Evolutionary conservation across 2,113 vertebrate species (phyloP), one percentile per base, ranked within the genome.

Genomic region (Lagopus leucura): DNA sequence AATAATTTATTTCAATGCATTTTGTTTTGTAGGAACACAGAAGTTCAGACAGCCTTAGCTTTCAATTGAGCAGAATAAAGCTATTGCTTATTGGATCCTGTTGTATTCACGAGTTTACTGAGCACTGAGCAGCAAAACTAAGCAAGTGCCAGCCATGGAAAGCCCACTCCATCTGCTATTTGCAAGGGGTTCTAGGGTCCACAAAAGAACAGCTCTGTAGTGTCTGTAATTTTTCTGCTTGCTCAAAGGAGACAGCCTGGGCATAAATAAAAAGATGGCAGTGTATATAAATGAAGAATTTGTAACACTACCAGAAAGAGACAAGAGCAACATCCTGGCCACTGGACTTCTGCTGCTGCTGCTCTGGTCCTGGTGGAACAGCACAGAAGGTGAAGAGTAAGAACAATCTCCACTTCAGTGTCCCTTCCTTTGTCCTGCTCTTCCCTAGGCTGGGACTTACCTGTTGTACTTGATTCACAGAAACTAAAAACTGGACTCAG

Each of bases 1-100:
- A 38, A 34, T 0, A 8, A 32, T 15, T 55, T 63, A 69, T 63
- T 27, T n/a, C 36, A 32, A 3, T 36, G 3, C 2, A 17, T 80
- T 75, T 82, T 1, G 13, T 52, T 92, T 42, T 47, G 8, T 27
- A 83, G 75, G 7, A 77, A 80, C 12, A 65, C 9, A 57, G 1
- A 54, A 36, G 36, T 67, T 86, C 30, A 63, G 60, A n/a, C 10
- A 77, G 42, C 4, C 3, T 54, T 42, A 58, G 16, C 6, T 57
- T 78, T 6, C 18, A 88, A 24, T 8, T 30, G 28, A 79, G 32
- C 15, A 66, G 6, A 77, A 77, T 28, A 48, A 65, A 71, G 18
- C 3, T 0, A 0, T 9, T 77, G n/a, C 21, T 75, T 61, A 24
- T 19, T 52, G 28, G 42, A 20, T 19, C 6, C 10, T 25, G 11